A percentile compares a stretch with the other conserved stretches of the same genome.
These are phyloP conservation scores for Phallusia fumigata DNA, from an alignment of 23 tunicate species.

Conservation along the genomic window DNA sequence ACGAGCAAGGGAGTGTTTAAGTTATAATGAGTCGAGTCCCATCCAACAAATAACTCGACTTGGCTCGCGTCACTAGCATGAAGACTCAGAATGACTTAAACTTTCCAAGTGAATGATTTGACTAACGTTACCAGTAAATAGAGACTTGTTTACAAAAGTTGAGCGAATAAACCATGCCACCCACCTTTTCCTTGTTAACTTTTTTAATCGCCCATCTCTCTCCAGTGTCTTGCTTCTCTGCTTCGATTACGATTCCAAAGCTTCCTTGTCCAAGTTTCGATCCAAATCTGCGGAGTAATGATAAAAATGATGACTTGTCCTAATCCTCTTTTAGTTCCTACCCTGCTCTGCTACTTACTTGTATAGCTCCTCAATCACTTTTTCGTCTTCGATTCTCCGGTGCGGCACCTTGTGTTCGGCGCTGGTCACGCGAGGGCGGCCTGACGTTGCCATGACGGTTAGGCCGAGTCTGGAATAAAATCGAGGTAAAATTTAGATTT, in stretches of 20 bases:
- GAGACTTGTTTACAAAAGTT: no score
- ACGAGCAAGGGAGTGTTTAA: no score
- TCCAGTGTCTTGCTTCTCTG: conserved; percentile 30
- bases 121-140: no score
- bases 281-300: conserved; percentile 58
- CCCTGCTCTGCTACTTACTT: conserved; percentile 23
- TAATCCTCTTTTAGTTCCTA: neutral
- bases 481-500: no score
- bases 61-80: no score
- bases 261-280: conserved; percentile 81
- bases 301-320: neutral
- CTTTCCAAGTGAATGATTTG: no score
- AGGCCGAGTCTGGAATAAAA: conserved; percentile 26
- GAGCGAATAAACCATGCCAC: neutral
- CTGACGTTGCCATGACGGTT: conserved; percentile 41
- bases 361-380: conserved; percentile 72
- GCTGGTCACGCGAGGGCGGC: conserved; percentile 52
- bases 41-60: no score
- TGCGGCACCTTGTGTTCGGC: conserved; percentile 88
- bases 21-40: no score
- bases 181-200: conserved; percentile 90
- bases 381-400: conserved; percentile 76
- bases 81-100: no score
- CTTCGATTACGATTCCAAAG: conserved; percentile 88
- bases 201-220: conserved; percentile 85